phyloP scores from a whole-genome alignment of 1,140 invertebrate species.

The Xylocopa sonorina region DNA sequence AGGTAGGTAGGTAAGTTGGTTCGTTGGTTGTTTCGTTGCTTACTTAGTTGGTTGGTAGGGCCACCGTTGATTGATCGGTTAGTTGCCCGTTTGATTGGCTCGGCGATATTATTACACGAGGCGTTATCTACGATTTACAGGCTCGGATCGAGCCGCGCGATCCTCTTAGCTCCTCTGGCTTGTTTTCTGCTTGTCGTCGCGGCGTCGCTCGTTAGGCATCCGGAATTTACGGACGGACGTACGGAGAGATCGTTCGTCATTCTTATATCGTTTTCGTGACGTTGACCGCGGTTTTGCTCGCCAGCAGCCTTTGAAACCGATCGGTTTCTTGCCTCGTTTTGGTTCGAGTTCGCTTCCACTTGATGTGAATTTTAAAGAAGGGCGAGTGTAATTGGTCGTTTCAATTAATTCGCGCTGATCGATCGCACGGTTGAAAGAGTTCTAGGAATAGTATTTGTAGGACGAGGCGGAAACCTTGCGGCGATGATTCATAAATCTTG shows the following conservation, averaged over 20 bases:
- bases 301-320: no score
- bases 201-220: conserved; percentile 38
- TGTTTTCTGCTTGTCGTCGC: conserved; percentile 20
- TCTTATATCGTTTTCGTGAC: not conserved
- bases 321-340: no score
- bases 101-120: conserved; percentile 39
- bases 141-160: conserved; percentile 18
- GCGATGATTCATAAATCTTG: conserved; percentile 31
- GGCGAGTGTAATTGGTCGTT: no score
- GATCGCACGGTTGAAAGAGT: not conserved
- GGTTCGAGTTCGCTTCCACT: no score
- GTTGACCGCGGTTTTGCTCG: not conserved
- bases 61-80: conserved; percentile 47
- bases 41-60: conserved; percentile 62
- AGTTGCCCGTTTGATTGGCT: conserved; percentile 44
- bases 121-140: conserved; percentile 31
- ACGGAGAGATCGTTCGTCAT: conserved; percentile 24
- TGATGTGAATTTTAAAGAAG: no score
- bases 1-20: conserved; percentile 73
- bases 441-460: not conserved
- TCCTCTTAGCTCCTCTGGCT: conserved; percentile 8
- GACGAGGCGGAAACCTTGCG: conserved; percentile 6
- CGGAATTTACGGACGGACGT: conserved; percentile 32
- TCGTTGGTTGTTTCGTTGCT: conserved; percentile 54
- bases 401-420: not conserved